Evolutionary conservation across 1,140 invertebrate species (phyloP).

Genomic region (Aphelenchoides avenae): DNA sequence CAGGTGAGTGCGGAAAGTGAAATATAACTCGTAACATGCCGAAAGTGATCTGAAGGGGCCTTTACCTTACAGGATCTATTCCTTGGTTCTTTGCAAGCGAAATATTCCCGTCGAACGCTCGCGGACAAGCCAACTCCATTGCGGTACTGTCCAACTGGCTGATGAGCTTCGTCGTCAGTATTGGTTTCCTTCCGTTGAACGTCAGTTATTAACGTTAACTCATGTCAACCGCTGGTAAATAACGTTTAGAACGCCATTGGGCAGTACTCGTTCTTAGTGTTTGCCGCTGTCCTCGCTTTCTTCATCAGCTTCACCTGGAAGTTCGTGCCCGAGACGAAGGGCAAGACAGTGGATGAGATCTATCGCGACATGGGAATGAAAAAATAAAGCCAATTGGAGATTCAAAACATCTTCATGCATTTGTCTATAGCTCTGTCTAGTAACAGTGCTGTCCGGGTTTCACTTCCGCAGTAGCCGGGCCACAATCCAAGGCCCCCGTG

Average conservation of each 20-base stretch:
- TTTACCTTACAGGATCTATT: slow-evolving; percentile 70
- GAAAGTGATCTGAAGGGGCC: slow-evolving; percentile 7
- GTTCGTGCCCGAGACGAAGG: slow-evolving; percentile 66
- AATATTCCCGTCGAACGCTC: slow-evolving; percentile 88
- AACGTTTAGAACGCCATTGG: slow-evolving; percentile 59
- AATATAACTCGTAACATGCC: too few species aligned
- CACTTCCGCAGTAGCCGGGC: too few species aligned
- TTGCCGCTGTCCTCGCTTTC: slow-evolving; percentile 60
- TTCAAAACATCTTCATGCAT: too few species aligned
- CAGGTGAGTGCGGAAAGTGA: too few species aligned
- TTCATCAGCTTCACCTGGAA: slow-evolving; percentile 64
- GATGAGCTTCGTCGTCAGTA: slow-evolving; percentile 92
- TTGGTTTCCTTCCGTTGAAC: slow-evolving; percentile 71
- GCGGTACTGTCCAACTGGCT: slow-evolving; percentile 96
- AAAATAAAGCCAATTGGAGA: too few species aligned
- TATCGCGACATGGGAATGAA: slow-evolving; percentile 24
- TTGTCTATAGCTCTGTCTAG: too few species aligned
- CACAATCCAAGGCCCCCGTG: too few species aligned
- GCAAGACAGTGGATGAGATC: slow-evolving; percentile 41
- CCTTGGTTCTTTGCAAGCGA: slow-evolving; percentile 91
- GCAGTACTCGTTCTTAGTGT: slow-evolving; percentile 64
- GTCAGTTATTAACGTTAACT: slow-evolving; percentile 17
- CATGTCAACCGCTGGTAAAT: not conserved
- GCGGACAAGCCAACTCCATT: slow-evolving; percentile 93
- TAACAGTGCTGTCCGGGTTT: too few species aligned